Percentiles rank a stretch among this genome's conserved stretches.
These are phyloP conservation scores for Myoxocephalus aenaeus DNA, from an alignment of 2,797 vertebrate species.

Conservation along the genomic window DNA sequence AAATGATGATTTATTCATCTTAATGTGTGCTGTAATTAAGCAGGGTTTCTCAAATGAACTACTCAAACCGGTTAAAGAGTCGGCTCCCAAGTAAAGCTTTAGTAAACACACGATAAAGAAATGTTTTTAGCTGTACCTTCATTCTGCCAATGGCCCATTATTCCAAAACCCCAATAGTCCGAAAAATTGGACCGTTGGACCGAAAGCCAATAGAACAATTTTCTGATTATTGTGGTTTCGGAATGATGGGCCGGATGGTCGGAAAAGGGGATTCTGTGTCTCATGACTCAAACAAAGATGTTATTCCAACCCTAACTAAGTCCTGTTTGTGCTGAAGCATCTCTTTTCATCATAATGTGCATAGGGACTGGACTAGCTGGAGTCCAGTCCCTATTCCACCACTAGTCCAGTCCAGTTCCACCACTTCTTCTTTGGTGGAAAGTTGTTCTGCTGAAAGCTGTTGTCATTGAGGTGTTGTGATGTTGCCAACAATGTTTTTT, in stretches of 20 bases:
- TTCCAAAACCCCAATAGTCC: neutral
- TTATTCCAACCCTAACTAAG: neutral
- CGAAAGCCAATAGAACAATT: neutral
- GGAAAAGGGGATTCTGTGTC: neutral
- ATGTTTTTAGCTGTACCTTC: neutral
- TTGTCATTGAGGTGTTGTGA: neutral
- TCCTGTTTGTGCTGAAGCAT: neutral
- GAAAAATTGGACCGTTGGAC: neutral
- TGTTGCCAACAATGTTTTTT: neutral
- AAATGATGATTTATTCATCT: slow-evolving; percentile 35
- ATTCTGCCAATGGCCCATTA: neutral
- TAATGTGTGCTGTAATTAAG: slow-evolving; percentile 26
- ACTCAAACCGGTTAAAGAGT: slow-evolving; percentile 1
- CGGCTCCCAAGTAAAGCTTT: neutral
- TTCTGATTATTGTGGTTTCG: no score
- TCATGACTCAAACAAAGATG: neutral
- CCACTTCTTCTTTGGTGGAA: neutral
- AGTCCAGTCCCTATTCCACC: no score
- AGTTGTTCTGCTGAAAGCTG: neutral
- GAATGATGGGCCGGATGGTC: no score
- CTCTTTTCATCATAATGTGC: neutral
- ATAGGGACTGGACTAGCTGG: neutral
- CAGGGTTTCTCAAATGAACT: slow-evolving; percentile 4
- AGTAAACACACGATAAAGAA: neutral
- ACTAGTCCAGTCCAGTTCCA: no score